phyloP scores from a whole-genome alignment of 2,113 vertebrate species.

The Dolichotis patagonum region DNA sequence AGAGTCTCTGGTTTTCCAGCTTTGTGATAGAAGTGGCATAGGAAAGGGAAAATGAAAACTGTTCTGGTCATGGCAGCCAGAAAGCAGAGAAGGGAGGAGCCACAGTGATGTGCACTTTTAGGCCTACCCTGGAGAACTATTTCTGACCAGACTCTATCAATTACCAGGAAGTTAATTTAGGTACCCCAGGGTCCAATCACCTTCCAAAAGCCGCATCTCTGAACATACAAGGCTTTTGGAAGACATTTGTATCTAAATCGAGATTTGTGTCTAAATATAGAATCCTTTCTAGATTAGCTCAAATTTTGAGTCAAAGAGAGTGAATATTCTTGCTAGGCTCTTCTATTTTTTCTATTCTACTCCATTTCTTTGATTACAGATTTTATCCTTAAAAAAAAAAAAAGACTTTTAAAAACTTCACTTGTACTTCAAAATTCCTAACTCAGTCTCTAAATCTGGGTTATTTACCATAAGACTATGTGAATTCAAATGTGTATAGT shows the following conservation, averaged over 20 bases:
- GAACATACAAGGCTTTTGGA: neutral
- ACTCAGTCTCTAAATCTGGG: neutral
- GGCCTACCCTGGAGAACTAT: neutral
- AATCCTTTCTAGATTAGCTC: neutral
- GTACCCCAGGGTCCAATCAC: neutral
- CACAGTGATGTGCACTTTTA: neutral
- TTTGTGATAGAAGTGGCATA: neutral
- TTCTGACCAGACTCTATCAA: neutral
- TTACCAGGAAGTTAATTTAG: neutral
- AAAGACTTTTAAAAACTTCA: neutral
- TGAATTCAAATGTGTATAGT: neutral
- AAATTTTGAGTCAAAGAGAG: neutral
- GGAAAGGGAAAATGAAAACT: neutral
- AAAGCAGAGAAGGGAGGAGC: neutral
- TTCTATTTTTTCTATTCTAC: neutral
- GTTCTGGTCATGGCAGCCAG: neutral
- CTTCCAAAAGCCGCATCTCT: neutral
- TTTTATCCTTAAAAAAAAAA: neutral
- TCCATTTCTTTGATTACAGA: neutral
- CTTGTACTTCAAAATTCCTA: neutral
- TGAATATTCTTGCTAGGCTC: neutral
- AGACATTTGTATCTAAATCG: neutral
- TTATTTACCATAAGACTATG: neutral
- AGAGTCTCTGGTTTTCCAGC: neutral
- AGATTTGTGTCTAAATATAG: no score